phyloP scores from a whole-genome alignment of 2,113 vertebrate species.

The Stegastes partitus region DNA sequence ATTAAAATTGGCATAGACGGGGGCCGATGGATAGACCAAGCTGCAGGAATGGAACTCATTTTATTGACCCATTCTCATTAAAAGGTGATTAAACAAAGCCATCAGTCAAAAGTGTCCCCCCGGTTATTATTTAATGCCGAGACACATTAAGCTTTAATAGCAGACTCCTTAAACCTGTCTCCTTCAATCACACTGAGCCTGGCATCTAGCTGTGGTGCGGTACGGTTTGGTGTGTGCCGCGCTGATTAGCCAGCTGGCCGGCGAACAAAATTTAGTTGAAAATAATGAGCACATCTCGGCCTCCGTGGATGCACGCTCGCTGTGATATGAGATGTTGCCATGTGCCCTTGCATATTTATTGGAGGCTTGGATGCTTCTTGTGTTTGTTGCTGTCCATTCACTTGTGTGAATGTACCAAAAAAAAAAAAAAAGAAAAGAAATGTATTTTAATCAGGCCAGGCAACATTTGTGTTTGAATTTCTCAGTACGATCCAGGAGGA shows the following conservation, averaged over 20 bases:
- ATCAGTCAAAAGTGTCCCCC: conserved; percentile 40
- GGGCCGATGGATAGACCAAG: conserved; percentile 27
- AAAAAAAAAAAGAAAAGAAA: not conserved
- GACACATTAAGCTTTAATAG: conserved; percentile 65
- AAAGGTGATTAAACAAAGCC: conserved; percentile 67
- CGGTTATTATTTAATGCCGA: conserved; percentile 60
- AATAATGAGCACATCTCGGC: conserved; percentile 59
- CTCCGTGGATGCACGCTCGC: conserved; percentile 21
- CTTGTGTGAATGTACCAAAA: not conserved
- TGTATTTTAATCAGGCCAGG: not conserved
- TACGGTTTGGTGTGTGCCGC: conserved; percentile 25
- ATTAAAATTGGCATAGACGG: conserved; percentile 60
- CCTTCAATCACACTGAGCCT: conserved; percentile 47
- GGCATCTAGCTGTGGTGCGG: conserved; percentile 14
- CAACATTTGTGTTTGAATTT: not conserved
- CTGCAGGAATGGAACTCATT: conserved; percentile 19
- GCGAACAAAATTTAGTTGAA: conserved; percentile 39
- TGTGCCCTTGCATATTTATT: conserved; percentile 17
- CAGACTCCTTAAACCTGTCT: conserved; percentile 53
- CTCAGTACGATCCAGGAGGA: not conserved
- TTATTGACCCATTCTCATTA: conserved; percentile 68
- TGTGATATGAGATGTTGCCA: conserved; percentile 36
- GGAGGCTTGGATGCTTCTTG: not conserved
- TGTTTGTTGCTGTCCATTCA: not conserved
- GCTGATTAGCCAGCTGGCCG: conserved; percentile 54